phyloP scores from a whole-genome alignment of 2,888 invertebrate genomes.

The Callimorpha dominula region DNA sequence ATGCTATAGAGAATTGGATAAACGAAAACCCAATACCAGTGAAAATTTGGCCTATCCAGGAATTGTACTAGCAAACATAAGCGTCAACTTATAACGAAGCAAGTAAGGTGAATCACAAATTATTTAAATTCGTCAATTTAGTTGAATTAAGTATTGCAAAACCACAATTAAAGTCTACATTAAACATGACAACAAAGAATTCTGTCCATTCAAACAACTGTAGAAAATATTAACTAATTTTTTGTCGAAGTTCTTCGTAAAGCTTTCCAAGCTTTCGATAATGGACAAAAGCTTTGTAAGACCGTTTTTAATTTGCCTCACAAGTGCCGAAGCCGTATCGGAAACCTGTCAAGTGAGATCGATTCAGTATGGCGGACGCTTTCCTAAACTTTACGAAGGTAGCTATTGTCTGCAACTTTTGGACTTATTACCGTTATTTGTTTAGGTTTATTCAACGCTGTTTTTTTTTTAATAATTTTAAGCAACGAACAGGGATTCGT shows the following conservation, averaged over 20 bases:
- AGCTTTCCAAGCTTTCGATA: conserved; percentile 24
- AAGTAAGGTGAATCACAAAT: no score
- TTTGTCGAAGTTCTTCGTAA: neutral
- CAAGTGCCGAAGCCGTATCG: conserved; percentile 64
- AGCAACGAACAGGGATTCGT: no score
- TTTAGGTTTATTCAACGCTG: neutral
- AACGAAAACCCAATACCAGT: no score
- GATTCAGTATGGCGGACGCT: conserved; percentile 61
- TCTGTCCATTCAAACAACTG: neutral
- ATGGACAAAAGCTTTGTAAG: conserved; percentile 50
- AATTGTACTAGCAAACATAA: no score
- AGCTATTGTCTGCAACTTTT: conserved; percentile 34
- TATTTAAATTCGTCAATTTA: no score
- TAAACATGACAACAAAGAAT: neutral
- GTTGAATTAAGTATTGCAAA: no score
- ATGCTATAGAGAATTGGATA: no score
- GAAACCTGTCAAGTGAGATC: conserved; percentile 63
- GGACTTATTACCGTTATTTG: neutral
- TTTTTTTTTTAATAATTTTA: neutral
- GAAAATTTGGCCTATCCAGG: no score
- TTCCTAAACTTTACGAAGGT: conserved; percentile 55
- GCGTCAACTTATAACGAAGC: no score
- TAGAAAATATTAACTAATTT: neutral
- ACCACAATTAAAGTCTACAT: no score
- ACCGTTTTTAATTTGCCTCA: conserved; percentile 71